phyloP scores from a whole-genome alignment of 2,797 vertebrate genomes.

The Pipistrellus kuhlii region DNA sequence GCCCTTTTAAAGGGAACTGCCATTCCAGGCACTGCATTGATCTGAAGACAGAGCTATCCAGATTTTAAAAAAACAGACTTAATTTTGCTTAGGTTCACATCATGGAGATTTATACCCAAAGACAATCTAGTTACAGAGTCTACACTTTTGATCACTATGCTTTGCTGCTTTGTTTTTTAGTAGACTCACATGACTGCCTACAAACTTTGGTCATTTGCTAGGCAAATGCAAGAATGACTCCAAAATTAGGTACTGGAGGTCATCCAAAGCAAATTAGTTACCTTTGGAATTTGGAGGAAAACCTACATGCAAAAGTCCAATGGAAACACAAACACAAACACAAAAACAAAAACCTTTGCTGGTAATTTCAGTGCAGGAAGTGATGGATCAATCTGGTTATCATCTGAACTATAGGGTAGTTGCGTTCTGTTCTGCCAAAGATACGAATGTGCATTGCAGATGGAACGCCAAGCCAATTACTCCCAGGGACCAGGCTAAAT shows the following conservation, averaged over 20 bases:
- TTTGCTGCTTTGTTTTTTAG: background rate
- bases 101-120: background rate
- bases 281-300: background rate
- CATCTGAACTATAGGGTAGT: background rate
- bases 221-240: background rate
- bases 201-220: background rate
- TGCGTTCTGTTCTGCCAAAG: background rate
- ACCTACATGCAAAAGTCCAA: background rate
- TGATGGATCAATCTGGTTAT: background rate
- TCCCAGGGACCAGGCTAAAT: conserved; percentile 19
- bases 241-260: background rate
- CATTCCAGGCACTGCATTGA: background rate
- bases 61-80: background rate
- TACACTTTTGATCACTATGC: background rate
- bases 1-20: background rate
- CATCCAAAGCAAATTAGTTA: background rate
- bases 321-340: background rate
- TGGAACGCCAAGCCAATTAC: background rate
- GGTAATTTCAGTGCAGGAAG: background rate
- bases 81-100: background rate
- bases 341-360: background rate
- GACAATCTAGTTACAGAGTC: background rate
- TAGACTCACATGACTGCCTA: background rate
- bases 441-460: background rate
- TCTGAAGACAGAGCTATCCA: background rate